Evolutionary conservation across 2,113 vertebrate genomes (phyloP).

Genomic region (Gobio gobio): DNA sequence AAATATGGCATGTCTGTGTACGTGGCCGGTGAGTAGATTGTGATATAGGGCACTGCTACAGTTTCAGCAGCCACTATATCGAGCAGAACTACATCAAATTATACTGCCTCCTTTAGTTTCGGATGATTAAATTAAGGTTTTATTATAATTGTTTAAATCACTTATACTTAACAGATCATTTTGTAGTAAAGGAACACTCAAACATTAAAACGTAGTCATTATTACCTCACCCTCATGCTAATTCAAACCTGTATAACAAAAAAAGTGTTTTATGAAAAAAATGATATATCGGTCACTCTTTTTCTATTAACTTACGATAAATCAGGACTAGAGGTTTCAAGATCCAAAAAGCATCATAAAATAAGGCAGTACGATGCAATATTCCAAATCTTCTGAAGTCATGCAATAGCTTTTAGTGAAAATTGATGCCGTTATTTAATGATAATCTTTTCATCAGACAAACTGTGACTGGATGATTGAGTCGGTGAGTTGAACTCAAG

Average conservation of each 20-base stretch:
- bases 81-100: not conserved
- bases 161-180: not conserved
- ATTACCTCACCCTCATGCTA: not conserved
- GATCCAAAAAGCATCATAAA: not conserved
- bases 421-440: not conserved
- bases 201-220: not conserved
- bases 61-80: not conserved
- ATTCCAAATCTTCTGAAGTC: not conserved
- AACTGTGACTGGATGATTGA: not conserved
- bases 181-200: not conserved
- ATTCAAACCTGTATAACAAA: not conserved
- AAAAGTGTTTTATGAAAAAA: not conserved
- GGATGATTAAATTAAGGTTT: not conserved
- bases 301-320: not conserved
- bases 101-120: not conserved
- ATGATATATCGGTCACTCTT: not conserved
- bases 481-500: not conserved
- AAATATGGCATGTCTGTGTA: conserved; percentile 32
- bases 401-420: too few species aligned
- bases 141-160: not conserved
- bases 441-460: not conserved
- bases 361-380: not conserved
- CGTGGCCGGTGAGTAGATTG: not conserved
- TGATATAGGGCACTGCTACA: not conserved
- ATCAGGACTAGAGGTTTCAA: not conserved